These are phyloP conservation scores for Rhyacophila evoluta DNA, from an alignment of 2,888 invertebrate genomes.

Conservation along the genomic window DNA sequence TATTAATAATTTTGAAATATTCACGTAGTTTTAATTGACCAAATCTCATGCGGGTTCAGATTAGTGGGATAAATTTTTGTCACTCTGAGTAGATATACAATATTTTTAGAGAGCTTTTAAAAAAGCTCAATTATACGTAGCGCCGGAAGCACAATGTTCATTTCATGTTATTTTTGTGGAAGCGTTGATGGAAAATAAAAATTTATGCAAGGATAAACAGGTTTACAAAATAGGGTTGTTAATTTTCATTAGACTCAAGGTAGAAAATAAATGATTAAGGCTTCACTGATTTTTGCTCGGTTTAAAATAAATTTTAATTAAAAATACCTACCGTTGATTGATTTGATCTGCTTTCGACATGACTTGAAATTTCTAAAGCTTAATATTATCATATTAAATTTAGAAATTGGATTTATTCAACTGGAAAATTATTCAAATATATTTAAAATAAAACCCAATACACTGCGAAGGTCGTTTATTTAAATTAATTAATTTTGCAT, in stretches of 20 bases:
- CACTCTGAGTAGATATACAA: background rate
- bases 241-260: background rate
- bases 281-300: background rate
- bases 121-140: background rate
- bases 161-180: background rate
- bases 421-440: too few relatives aligned
- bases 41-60: background rate
- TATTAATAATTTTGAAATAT: background rate
- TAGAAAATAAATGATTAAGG: background rate
- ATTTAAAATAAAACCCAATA: too few relatives aligned
- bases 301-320: background rate
- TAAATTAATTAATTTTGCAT: too few relatives aligned
- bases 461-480: too few relatives aligned
- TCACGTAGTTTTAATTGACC: background rate
- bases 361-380: too few relatives aligned
- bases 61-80: background rate
- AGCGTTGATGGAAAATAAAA: slow-evolving; percentile 5
- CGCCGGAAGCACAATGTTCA: background rate
- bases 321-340: background rate
- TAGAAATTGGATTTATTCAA: too few relatives aligned
- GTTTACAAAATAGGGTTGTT: background rate
- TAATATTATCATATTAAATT: too few relatives aligned
- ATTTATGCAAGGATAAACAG: background rate
- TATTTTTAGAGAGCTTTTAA: background rate
- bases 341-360: background rate